phyloP scores from a whole-genome alignment of 1,140 invertebrate species.

The Daktulosphaira vitifoliae region DNA sequence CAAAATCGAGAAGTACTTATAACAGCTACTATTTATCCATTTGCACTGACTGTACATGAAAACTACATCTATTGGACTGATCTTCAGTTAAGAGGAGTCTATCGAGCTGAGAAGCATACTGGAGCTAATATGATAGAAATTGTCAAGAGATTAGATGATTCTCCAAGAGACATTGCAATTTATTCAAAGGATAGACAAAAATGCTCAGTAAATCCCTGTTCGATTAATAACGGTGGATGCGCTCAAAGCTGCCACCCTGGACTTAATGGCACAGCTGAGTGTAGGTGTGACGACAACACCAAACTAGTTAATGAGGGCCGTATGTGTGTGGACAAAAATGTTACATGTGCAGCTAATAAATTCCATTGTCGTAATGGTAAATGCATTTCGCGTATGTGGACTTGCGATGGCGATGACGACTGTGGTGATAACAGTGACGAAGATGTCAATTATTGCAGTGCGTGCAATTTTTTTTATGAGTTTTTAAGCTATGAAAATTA shows the following conservation, averaged over 20 bases:
- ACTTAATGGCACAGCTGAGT: constrained; percentile 72
- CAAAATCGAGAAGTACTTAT: constrained; percentile 61
- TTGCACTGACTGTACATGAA: constrained; percentile 83
- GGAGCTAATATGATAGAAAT: constrained; percentile 90
- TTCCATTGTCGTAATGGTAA: constrained; percentile 91
- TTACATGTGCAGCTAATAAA: constrained; percentile 78
- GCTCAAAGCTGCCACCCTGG: constrained; percentile 89
- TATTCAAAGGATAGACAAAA: constrained; percentile 70
- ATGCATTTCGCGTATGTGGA: constrained; percentile 92
- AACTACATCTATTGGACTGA: constrained; percentile 98
- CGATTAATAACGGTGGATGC: constrained; percentile 90
- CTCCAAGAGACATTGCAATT: constrained; percentile 82
- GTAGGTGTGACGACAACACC: constrained; percentile 73
- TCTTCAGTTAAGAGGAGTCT: constrained; percentile 85
- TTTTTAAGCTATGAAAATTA: too few species aligned
- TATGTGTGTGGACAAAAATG: constrained; percentile 81
- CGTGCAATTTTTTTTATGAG: constrained; percentile 43
- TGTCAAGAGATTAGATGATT: constrained; percentile 82
- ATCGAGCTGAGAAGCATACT: constrained; percentile 92
- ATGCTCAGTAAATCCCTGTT: constrained; percentile 77
- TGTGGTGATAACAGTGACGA: constrained; percentile 93
- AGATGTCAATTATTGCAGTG: constrained; percentile 80
- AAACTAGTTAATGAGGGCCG: constrained; percentile 85
- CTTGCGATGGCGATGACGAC: constrained; percentile 88
- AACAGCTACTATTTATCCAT: constrained; percentile 89